phyloP scores from a whole-genome alignment of 2,113 vertebrate species.

The Hemichromis elongatus region DNA sequence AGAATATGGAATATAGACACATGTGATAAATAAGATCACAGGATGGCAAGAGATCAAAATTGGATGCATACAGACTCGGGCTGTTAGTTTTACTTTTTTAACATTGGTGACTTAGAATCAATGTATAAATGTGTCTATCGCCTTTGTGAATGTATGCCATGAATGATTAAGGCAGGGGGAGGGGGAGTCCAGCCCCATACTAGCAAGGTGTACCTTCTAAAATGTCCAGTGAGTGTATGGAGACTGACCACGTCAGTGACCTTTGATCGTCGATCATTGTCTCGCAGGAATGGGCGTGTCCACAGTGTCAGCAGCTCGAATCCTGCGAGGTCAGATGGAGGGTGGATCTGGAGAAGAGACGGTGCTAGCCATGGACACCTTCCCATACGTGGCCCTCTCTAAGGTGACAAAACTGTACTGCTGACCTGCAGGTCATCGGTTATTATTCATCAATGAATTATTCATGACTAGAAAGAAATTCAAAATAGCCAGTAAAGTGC shows the following conservation, averaged over 20 bases:
- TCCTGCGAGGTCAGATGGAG: slow-evolving; percentile 74
- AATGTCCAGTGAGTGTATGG: background rate
- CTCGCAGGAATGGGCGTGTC: slow-evolving; percentile 77
- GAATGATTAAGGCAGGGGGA: background rate
- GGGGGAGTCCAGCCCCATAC: background rate
- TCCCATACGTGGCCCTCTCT: slow-evolving; percentile 78
- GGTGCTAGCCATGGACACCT: slow-evolving; percentile 73
- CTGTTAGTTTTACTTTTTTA: background rate
- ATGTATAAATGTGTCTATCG: background rate
- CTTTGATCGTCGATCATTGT: slow-evolving; percentile 5
- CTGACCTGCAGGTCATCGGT: background rate
- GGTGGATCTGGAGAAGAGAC: slow-evolving; percentile 72
- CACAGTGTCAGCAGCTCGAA: slow-evolving; percentile 77
- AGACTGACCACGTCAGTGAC: background rate
- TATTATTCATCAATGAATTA: background rate
- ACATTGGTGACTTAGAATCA: background rate
- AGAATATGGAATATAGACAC: too few species aligned
- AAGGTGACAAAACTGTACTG: slow-evolving; percentile 64
- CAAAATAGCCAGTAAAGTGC: background rate
- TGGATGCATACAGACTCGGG: background rate
- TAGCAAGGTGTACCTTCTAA: background rate
- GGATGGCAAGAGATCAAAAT: too few species aligned
- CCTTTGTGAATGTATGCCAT: background rate
- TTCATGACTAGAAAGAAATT: background rate
- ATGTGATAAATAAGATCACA: background rate